Base-by-base conservation (phyloP, 1,140 invertebrate genomes). In the Paraescarpia echinospica region DNA sequence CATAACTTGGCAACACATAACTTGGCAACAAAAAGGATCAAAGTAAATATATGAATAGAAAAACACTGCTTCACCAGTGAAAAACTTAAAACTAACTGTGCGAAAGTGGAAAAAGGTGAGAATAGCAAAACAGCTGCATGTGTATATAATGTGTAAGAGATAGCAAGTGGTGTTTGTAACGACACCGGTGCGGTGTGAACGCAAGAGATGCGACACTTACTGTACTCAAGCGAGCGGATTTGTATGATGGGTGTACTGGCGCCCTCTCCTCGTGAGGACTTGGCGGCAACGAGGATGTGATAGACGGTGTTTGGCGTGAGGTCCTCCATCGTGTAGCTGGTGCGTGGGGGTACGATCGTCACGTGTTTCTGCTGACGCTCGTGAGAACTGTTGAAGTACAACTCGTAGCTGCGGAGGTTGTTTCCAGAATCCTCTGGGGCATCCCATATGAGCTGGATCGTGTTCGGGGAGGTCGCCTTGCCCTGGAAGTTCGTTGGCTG, bases 281-380 rank as follows among this genome's bases (percentile, higher is more conserved):
- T 97, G 33, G 99, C 99, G 2, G 98, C 98, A 93, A 99, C 96
- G 98, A 98, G 99, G 93, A 99, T 98, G 96, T 98, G 98, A 96
- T 99, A 99, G 77, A 99, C 96, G 4, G 99, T 99, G 96, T 99
- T 99, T 9, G 99, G 99, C 95, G 99, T 99, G 0, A 99, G 97
- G 51, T 98, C 98, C 91, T 97, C 97, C 92, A 99, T 96, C 0
- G 97, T 98, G 96, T 98, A 99, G 35, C 97, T 97, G 96, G 98
- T 97, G n/a, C 98, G 97, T 1, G 96, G 96, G 94, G 94, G 98
- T 97, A 94, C 97, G 95, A 95, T 97, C 96, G 94, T 97, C 96
- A 94, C 96, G 2, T 94, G 94, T n/a, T 94, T 97, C 94, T 97
- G 97, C 96, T 97, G 95, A 18, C 98, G 98, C 94, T 98, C 99